A percentile compares a stretch with the other conserved stretches of the same genome.
Conservation (phyloP, 2,113 vertebrate genomes). For the Climacteris rufus region DNA sequence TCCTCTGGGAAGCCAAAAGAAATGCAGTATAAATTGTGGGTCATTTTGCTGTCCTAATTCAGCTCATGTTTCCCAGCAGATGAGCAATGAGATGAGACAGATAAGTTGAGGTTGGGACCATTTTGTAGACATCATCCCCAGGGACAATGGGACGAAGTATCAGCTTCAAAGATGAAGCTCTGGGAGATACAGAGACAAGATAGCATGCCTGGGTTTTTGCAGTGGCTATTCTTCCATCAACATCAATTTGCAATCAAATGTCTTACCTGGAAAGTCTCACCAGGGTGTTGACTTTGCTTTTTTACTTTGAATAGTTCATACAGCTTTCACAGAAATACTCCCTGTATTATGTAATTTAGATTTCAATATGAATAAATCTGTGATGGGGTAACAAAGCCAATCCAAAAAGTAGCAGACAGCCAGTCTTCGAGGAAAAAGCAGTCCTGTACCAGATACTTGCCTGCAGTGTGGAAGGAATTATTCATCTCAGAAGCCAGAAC, state of each 20-base stretch:
- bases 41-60: neutral
- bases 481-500: neutral
- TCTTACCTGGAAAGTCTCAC: neutral
- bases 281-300: neutral
- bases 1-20: neutral
- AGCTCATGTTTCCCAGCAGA: neutral
- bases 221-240: neutral
- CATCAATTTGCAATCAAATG: neutral
- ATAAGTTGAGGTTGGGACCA: neutral
- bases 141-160: neutral
- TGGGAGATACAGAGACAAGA: neutral
- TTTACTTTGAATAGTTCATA: neutral
- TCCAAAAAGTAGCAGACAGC: neutral
- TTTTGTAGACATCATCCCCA: neutral
- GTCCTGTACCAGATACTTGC: neutral
- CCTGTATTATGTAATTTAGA: neutral
- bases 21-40: neutral
- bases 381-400: neutral
- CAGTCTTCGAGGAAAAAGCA: neutral
- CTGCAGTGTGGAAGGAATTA: neutral
- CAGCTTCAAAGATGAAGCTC: neutral
- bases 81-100: neutral
- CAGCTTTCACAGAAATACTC: neutral
- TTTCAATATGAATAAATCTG: neutral
- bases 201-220: accelerated